These are phyloP conservation scores for Ispidina lecontei DNA, from an alignment of 2,797 vertebrate species.

Conservation along the genomic window DNA sequence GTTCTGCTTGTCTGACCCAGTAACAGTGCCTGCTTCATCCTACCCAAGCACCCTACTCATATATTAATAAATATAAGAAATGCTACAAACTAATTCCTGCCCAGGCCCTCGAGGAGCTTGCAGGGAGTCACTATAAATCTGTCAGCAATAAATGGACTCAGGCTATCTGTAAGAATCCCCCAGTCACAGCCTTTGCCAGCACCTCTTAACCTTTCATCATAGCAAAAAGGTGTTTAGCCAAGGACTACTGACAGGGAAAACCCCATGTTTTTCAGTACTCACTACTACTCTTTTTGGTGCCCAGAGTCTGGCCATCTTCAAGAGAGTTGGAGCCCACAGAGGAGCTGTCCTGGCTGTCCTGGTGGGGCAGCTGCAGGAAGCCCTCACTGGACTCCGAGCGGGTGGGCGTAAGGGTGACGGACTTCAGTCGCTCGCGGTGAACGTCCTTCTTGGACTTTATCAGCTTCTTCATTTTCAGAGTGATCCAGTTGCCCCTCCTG, in stretches of 20 bases:
- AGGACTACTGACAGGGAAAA: background rate
- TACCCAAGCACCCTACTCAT: background rate
- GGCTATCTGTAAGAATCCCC: background rate
- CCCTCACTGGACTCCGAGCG: constrained; percentile 93
- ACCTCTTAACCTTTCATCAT: background rate
- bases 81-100: background rate
- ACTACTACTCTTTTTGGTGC: constrained; percentile 93
- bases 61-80: background rate
- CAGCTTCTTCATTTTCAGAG: constrained; percentile 96
- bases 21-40: background rate
- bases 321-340: constrained; percentile 97
- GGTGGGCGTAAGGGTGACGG: constrained; percentile 89
- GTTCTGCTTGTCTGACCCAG: background rate
- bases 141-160: background rate
- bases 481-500: constrained; percentile 98
- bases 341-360: constrained; percentile 96
- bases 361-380: constrained; percentile 87
- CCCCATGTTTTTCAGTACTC: constrained; percentile 76
- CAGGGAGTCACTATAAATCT: background rate
- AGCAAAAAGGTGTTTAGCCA: background rate
- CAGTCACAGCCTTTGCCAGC: background rate
- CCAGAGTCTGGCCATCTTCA: constrained; percentile 89
- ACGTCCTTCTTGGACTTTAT: constrained; percentile 93
- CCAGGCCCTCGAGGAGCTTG: background rate
- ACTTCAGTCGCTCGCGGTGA: constrained; percentile 92